Evolutionary conservation across 2,797 vertebrate genomes (phyloP).

Genomic region (Rhabdomys pumilio): DNA sequence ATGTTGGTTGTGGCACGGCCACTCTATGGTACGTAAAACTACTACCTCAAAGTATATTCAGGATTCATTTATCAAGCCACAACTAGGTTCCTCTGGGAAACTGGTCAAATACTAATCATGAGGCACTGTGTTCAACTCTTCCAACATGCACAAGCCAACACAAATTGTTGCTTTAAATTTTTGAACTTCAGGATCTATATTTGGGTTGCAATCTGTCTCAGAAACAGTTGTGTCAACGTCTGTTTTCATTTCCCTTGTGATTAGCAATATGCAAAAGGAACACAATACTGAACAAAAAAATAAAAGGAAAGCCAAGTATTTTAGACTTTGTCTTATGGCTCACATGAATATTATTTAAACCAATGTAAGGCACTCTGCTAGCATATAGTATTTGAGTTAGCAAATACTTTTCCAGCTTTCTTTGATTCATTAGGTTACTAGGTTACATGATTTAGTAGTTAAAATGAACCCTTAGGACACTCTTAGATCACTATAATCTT

Average conservation of each 20-base stretch:
- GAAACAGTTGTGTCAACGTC: neutral
- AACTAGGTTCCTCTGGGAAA: neutral
- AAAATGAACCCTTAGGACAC: neutral
- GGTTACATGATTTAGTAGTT: neutral
- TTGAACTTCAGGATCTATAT: neutral
- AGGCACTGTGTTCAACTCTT: neutral
- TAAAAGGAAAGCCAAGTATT: neutral
- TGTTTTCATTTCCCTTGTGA: neutral
- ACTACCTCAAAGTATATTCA: neutral
- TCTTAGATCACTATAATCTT: slow-evolving; percentile 1
- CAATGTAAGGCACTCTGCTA: neutral
- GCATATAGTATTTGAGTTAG: slow-evolving; percentile 3
- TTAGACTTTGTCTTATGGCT: slow-evolving; percentile 25
- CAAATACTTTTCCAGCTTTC: neutral
- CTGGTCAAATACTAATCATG: neutral
- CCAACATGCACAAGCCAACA: neutral
- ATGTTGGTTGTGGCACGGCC: neutral
- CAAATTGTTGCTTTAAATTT: slow-evolving; percentile 1
- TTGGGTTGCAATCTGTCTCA: neutral
- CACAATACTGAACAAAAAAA: neutral
- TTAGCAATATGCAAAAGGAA: slow-evolving; percentile 33
- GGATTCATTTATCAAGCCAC: neutral
- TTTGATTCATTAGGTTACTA: neutral
- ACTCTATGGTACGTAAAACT: neutral
- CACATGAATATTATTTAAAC: slow-evolving; percentile 3